Evolutionary conservation across 2,113 vertebrate species (phyloP), one percentile per base, ranked within the genome.

Genomic region (zebrafish (Danio rerio)): DNA sequence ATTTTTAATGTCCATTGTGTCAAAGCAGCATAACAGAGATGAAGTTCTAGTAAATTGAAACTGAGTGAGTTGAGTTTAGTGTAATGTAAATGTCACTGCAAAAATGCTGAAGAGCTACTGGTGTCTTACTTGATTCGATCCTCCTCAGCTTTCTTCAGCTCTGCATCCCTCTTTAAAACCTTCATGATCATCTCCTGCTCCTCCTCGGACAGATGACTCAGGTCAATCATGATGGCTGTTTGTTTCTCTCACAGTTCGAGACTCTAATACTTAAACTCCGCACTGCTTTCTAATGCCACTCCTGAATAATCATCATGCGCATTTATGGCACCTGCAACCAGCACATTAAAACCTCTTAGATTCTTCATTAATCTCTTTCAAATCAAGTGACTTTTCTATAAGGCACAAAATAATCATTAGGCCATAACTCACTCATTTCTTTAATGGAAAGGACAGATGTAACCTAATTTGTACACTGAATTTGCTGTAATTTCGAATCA

Each of bases 181-280:
- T 91, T 93, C 95, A 98, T 92, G 78, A 99, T 99, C n/a, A 90
- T 85, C 49, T 93, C 94, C 86, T 97, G 96, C 80, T 99, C 98
- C 81, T 98, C 96, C 87, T 99, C 97, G 0, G 95, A 98, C 87
- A 99, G 92, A 88, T 99, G 95, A 88, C 97, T 98, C 84, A 99
- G 91, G 91, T 99, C 97, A 47, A 99, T 96, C 98, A 99, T 99
- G 88, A 91, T 93, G 86, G 21, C n/a, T 18, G 9, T 50, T 71
- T 71, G 47, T 71, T 31, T 20, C 31, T 58, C n/a, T 13, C 16
- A 43, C 52, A 43, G 11, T 74, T 58, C 6, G 7, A 15, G 13
- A 63, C 56, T 16, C 58, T 20, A 20, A 7, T 20, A 5, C 10
- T 20, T 21, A 42, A 1, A 18, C 49, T 59, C 10, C 52, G 16